Base-by-base conservation (phyloP, 2,113 vertebrate genomes). In the Xenotilapia leptura region DNA sequence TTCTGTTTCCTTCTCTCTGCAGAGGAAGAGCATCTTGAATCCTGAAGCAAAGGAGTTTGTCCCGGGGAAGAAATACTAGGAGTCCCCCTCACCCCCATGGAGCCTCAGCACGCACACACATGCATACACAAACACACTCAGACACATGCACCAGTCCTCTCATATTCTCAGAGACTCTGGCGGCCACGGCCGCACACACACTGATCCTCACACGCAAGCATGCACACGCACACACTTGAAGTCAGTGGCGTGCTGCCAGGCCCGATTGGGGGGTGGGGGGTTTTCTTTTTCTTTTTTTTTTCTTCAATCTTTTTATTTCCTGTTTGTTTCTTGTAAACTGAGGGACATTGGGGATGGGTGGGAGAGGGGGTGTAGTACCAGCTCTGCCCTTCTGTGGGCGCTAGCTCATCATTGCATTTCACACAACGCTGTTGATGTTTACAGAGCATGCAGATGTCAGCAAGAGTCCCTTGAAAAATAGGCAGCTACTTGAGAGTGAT, bases 21-120 rank as follows among this genome's bases (percentile, higher is more conserved):
- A 99, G 98, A 98, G 97, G 97, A 99, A 99, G 97, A 99, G 98
- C 96, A 97, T 96, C 94, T 97, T 99, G 96, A 99, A 99, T 86
- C 98, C 98, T 0, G 98, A 99, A 33, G 98, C 98, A 77, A 99
- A 99, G 98, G 98, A 99, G 95, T 99, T 99, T 49, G 94, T 99
- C 88, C 98, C 98, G 1, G 98, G 98, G 80, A 98, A 98, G 97
- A 99, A 99, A 96, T 99, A 99, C 97, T 99, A 97, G 97, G 93
- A 92, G 85, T 87, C 90, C 84, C 88, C 93, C 94, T 95, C 96
- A 96, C 96, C 94, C 93, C 95, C 93, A 95, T 93, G 94, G 95
- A 95, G 95, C 95, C 91, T 90, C 60, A 38, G 60, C 60, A 91
- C 85, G 23, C 88, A 42, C 85, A 77, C 75, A 79, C 84, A 86